Evolutionary conservation across 2,797 vertebrate species (phyloP), one percentile per base, ranked within the genome.

Genomic region (Sebastes flavidus): DNA sequence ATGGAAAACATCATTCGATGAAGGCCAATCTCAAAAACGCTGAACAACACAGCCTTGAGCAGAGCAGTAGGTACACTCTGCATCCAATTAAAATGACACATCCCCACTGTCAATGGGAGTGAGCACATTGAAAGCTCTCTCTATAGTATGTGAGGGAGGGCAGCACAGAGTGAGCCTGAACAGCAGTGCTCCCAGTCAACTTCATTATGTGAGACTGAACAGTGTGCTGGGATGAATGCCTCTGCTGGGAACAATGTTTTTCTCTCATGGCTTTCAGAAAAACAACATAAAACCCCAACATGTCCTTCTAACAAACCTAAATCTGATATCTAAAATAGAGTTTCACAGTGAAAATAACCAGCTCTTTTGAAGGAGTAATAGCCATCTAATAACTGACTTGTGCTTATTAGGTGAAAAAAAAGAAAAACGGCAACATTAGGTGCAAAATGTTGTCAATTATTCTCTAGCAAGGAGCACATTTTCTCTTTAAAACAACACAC

Each of bases 11-110:
- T 87, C 60, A 73, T 36, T 32, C 34, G 13, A 13, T 8, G 59
- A 68, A 67, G 66, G 75, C 56, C 61, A 72, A n/a, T 22, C 71
- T 84, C 38, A 63, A 30, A 38, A 38, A 72, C 16, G 24, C 66
- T 38, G 75, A 73, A 81, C 55, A 78, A 24, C 49, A n/a, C 67
- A 75, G 78, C 84, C 91, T 89, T 87, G 83, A 87, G 77, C 77
- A 4, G 72, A 72, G 73, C 77, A 78, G 77, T 66, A 56, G 65
- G 77, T 73, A 42, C 66, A 56, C 74, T 77, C 91, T 90, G 90
- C 81, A 85, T 86, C 84, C 88, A 90, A 88, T 91, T 86, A 91
- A 79, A 78, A 77, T 82, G 85, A 89, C 78, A 87, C 83, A 89
- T 89, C 76, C 24, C 68, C 42, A 61, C 83, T 88, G 88, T 77